phyloP scores from a whole-genome alignment of 1,140 invertebrate species.

The Diorhabda sublineata region DNA sequence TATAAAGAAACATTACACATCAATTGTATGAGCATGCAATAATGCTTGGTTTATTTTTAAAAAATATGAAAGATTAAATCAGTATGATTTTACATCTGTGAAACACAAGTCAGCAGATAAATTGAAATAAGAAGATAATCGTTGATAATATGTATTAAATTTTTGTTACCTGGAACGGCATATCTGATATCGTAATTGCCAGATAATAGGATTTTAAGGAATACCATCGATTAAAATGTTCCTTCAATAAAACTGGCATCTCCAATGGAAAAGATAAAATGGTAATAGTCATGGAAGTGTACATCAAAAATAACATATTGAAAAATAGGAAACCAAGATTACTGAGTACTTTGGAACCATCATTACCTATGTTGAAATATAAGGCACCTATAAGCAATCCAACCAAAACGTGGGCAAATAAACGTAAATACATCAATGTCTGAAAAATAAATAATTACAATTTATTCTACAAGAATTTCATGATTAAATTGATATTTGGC shows the following conservation, averaged over 20 bases:
- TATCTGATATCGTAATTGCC: constrained; percentile 91
- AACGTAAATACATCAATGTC: constrained; percentile 90
- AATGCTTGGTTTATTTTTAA: no score
- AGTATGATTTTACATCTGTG: no score
- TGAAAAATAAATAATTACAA: constrained; percentile 49
- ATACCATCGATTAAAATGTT: constrained; percentile 98
- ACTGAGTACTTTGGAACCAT: constrained; percentile 90
- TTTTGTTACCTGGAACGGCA: constrained; percentile 78
- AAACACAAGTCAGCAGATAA: no score
- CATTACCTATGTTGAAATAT: constrained; percentile 91
- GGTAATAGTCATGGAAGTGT: constrained; percentile 96
- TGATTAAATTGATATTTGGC: no score
- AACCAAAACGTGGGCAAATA: constrained; percentile 89
- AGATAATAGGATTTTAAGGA: constrained; percentile 92
- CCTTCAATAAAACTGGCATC: constrained; percentile 90
- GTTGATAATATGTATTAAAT: not conserved
- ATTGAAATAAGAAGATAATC: no score
- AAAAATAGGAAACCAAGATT: constrained; percentile 97
- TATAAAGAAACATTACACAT: no score
- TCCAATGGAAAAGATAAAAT: constrained; percentile 95
- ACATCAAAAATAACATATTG: constrained; percentile 97
- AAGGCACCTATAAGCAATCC: constrained; percentile 88
- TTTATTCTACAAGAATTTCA: not conserved
- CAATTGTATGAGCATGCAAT: no score
- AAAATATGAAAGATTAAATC: no score